These are phyloP conservation scores for Phenganax marumi DNA, from an alignment of 92 coral and sea anemone genomes.

Conservation along the genomic window DNA sequence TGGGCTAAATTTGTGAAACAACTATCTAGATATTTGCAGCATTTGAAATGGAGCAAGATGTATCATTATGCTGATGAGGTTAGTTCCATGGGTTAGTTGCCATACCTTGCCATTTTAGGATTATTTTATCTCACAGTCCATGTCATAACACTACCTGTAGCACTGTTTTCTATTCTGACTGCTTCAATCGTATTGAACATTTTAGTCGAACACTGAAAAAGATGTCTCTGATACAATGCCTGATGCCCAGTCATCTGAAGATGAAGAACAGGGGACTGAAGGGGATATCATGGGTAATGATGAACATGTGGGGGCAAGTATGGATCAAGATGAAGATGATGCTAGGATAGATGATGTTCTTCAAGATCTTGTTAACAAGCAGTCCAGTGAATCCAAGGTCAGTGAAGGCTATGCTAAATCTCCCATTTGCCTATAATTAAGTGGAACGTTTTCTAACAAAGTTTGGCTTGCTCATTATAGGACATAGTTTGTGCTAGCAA, in stretches of 20 bases:
- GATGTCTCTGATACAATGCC: not conserved
- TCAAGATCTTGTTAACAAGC: slow-evolving; percentile 28
- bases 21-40: slow-evolving; percentile 28
- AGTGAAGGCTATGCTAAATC: not conserved
- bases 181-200: too few species aligned
- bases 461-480: not conserved
- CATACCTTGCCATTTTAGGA: not conserved
- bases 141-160: not conserved
- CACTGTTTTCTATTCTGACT: too few species aligned
- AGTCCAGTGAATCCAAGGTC: not conserved
- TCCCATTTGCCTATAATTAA: not conserved
- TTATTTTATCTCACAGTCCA: not conserved
- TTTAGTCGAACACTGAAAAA: not conserved
- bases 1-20: not conserved
- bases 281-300: slow-evolving; percentile 33
- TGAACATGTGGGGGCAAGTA: slow-evolving; percentile 7
- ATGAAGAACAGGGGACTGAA: slow-evolving; percentile 35
- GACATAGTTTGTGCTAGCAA: slow-evolving; percentile 22
- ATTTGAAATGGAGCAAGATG: slow-evolving; percentile 24
- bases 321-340: slow-evolving; percentile 30
- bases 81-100: not conserved
- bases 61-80: not conserved
- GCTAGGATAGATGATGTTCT: slow-evolving; percentile 34
- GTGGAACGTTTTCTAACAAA: not conserved
- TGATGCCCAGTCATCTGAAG: slow-evolving; percentile 37